Conservation (phyloP, 2,113 vertebrate genomes). For the Gavialis gangeticus region DNA sequence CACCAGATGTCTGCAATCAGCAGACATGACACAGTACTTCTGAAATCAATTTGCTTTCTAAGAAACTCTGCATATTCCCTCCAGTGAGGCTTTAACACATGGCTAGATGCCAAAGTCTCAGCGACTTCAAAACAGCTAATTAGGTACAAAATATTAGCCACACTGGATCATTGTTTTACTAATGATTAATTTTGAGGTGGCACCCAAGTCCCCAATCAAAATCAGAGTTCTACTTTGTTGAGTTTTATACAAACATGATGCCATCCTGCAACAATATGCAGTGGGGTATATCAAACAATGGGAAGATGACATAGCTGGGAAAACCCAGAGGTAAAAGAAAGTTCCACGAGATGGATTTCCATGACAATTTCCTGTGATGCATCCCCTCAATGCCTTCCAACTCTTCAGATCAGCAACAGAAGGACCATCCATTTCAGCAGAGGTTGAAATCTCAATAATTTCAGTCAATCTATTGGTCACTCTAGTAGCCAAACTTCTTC, state of each 20-base stretch:
- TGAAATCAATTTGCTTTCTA: neutral
- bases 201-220: rapidly evolving
- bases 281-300: neutral
- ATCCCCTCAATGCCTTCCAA: neutral
- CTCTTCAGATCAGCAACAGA: neutral
- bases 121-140: rapidly evolving
- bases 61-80: neutral
- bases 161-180: neutral
- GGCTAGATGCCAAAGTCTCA: neutral
- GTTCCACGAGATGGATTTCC: neutral
- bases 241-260: neutral
- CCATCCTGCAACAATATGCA: neutral
- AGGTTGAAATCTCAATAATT: neutral
- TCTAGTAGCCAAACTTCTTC: neutral
- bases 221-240: neutral
- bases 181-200: neutral
- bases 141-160: neutral
- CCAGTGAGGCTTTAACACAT: neutral
- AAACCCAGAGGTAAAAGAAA: neutral
- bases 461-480: no score
- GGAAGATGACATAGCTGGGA: neutral
- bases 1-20: neutral
- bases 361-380: neutral
- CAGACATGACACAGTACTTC: neutral
- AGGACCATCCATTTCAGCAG: neutral